Evolutionary conservation across 1,140 invertebrate species (phyloP).

Genomic region (Pteromalus puparum): DNA sequence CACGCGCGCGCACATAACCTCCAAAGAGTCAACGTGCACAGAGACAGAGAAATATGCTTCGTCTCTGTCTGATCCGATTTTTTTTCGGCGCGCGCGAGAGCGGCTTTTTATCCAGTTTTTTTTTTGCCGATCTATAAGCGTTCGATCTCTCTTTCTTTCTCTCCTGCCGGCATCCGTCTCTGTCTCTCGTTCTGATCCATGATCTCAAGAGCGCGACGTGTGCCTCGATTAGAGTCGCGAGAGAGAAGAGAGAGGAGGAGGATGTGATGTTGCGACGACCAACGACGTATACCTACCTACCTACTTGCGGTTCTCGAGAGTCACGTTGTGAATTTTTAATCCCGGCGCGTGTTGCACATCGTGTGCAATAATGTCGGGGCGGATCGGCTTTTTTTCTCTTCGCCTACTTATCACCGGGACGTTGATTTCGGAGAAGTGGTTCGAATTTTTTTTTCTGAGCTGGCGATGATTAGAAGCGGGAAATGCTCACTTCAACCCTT

Average conservation of each 20-base stretch:
- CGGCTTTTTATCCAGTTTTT: no score
- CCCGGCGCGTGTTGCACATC: not conserved
- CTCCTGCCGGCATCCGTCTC: not conserved
- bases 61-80: not conserved
- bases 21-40: slow-evolving; percentile 12
- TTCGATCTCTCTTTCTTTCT: not conserved
- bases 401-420: not conserved
- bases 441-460: not conserved
- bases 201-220: not conserved
- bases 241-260: not conserved
- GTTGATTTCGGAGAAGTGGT: not conserved
- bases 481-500: not conserved
- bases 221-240: not conserved
- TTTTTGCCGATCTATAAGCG: not conserved
- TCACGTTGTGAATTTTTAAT: slow-evolving; percentile 28
- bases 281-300: not conserved
- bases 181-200: no score
- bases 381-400: not conserved
- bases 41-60: not conserved
- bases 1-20: slow-evolving; percentile 43
- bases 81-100: not conserved
- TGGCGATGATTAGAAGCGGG: not conserved
- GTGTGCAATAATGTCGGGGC: not conserved
- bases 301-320: slow-evolving; percentile 5
- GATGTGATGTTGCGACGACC: not conserved